phyloP scores from a whole-genome alignment of 1,140 invertebrate species.

The Drosophila kurseongensis region DNA sequence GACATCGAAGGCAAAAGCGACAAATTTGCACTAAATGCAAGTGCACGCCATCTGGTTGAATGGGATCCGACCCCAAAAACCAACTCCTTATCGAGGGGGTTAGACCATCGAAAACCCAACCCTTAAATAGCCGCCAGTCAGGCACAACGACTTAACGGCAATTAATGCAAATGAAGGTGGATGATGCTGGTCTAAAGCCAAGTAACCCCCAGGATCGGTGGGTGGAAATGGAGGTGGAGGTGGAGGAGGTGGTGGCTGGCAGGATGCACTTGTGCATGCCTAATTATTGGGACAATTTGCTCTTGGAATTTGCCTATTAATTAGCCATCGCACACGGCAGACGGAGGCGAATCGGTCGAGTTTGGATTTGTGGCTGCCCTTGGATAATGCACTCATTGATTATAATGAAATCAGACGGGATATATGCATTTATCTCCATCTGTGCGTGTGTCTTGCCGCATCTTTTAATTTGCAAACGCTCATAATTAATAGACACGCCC shows the following conservation, averaged over 20 bases:
- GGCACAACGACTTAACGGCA: constrained; percentile 73
- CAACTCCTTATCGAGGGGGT: neutral
- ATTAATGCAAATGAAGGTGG: constrained; percentile 82
- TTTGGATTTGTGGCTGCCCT: constrained; percentile 62
- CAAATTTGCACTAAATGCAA: constrained; percentile 73
- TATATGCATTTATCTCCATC: constrained; percentile 4
- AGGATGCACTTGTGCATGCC: constrained; percentile 75
- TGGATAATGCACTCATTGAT: constrained; percentile 78
- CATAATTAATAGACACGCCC: constrained; percentile 68
- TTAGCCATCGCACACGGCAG: constrained; percentile 64
- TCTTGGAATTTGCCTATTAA: constrained; percentile 78
- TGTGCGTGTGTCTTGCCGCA: constrained; percentile 23
- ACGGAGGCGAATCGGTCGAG: constrained; percentile 31
- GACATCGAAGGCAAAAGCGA: constrained; percentile 50
- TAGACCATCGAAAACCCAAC: constrained; percentile 16
- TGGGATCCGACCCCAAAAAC: neutral
- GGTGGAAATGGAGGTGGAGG: neutral
- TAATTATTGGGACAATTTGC: constrained; percentile 82
- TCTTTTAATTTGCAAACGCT: constrained; percentile 74
- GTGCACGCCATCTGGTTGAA: constrained; percentile 18
- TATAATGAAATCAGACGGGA: constrained; percentile 76
- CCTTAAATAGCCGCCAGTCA: constrained; percentile 58
- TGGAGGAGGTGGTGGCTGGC: neutral
- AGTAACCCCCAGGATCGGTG: constrained; percentile 8
- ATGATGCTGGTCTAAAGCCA: constrained; percentile 43